Evolutionary conservation across 1,140 invertebrate genomes (phyloP).

Genomic region (Trialeurodes vaporariorum): DNA sequence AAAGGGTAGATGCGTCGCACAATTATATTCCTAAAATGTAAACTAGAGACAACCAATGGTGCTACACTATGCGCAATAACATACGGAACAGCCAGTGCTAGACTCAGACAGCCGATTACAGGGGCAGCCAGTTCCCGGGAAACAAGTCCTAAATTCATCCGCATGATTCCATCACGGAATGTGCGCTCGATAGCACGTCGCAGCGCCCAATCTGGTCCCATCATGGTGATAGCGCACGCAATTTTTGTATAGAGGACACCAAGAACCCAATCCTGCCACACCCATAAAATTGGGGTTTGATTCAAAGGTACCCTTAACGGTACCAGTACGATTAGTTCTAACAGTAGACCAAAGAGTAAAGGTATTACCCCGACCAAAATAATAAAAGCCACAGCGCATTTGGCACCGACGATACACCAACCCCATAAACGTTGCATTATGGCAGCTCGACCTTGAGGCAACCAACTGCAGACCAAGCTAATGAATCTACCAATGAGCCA

Average conservation of each 20-base stretch:
- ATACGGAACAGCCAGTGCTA: conserved; percentile 82
- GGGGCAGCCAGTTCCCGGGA: conserved; percentile 76
- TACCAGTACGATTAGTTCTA: conserved; percentile 84
- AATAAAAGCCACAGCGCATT: conserved; percentile 58
- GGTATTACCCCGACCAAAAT: conserved; percentile 84
- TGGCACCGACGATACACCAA: conserved; percentile 48
- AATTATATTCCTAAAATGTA: conserved; percentile 62
- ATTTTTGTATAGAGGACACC: conserved; percentile 97
- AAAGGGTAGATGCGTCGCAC: conserved; percentile 85
- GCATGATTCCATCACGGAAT: conserved; percentile 34
- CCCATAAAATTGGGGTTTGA: conserved; percentile 88
- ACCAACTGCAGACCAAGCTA: conserved; percentile 68
- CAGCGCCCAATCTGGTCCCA: conserved; percentile 93
- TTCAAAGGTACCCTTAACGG: conserved; percentile 84
- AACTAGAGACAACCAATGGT: conserved; percentile 60
- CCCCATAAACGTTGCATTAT: conserved; percentile 60
- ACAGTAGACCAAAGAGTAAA: conserved; percentile 76
- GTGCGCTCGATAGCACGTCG: conserved; percentile 83
- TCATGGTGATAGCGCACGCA: conserved; percentile 90
- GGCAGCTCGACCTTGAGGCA: conserved; percentile 71
- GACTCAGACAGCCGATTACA: conserved; percentile 58
- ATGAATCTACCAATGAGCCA: conserved; percentile 72
- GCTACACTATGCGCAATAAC: conserved; percentile 70
- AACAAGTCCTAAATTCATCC: conserved; percentile 45
- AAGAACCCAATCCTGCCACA: conserved; percentile 95